Evolutionary conservation across 2,113 vertebrate genomes (phyloP).

Genomic region (Tricholaema leucomelas): DNA sequence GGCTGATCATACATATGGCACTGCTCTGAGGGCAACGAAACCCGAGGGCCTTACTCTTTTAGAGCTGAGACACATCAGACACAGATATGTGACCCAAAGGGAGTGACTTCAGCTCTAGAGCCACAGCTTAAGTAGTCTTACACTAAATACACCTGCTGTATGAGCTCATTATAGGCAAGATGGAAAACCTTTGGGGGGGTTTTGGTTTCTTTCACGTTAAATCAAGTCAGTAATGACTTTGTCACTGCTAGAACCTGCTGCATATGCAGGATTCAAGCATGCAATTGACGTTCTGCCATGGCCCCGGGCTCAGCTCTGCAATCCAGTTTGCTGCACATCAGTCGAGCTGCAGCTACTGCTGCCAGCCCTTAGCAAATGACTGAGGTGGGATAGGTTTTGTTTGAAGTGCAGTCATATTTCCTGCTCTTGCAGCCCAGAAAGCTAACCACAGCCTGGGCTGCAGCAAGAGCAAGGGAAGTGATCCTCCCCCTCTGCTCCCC

Average conservation of each 20-base stretch:
- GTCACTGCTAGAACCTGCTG: neutral
- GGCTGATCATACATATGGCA: neutral
- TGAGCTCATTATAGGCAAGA: neutral
- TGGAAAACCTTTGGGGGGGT: neutral
- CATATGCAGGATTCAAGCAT: neutral
- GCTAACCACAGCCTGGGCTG: too few species aligned
- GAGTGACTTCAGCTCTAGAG: neutral
- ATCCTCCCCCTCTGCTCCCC: too few species aligned
- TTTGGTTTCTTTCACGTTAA: neutral
- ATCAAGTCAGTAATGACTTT: constrained; percentile 5
- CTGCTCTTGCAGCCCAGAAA: too few species aligned
- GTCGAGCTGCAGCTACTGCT: neutral
- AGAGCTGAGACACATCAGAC: neutral
- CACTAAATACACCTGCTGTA: neutral
- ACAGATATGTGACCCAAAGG: neutral
- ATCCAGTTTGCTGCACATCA: neutral
- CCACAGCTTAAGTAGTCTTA: neutral
- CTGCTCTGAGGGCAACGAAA: neutral
- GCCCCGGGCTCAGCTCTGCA: neutral
- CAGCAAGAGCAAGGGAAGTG: too few species aligned
- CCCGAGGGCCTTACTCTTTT: neutral
- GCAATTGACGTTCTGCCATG: neutral
- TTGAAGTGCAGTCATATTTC: neutral
- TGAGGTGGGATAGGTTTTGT: neutral
- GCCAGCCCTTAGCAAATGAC: neutral